Evolutionary conservation across 2,113 vertebrate genomes (phyloP).

Genomic region (Crotalus tigris): DNA sequence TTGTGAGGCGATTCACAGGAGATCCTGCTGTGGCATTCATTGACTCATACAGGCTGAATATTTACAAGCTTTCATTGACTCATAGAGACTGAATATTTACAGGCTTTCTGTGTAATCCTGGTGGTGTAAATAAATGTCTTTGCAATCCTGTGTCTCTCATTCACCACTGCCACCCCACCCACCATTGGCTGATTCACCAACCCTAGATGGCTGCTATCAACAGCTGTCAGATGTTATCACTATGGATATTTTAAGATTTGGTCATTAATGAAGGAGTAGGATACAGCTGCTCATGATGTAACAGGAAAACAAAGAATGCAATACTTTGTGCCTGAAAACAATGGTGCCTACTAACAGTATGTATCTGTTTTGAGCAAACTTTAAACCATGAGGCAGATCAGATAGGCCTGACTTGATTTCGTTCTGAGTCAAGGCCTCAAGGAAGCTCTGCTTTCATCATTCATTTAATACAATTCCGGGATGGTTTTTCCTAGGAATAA

Average conservation of each 20-base stretch:
- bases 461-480: neutral
- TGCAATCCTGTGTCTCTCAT: neutral
- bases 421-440: neutral
- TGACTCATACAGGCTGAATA: neutral
- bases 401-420: neutral
- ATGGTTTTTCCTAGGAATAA: neutral
- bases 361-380: neutral
- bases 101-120: neutral
- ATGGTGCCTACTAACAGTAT: neutral
- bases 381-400: neutral
- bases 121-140: neutral
- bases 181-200: neutral
- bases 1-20: neutral
- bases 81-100: neutral
- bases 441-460: neutral
- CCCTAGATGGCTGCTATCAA: neutral
- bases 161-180: neutral
- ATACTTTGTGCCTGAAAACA: neutral
- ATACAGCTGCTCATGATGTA: neutral
- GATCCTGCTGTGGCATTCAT: neutral
- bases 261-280: neutral
- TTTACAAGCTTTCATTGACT: constrained; percentile 19
- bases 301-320: neutral
- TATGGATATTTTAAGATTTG: constrained; percentile 3
- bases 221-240: neutral